These are phyloP conservation scores for Helarctos malayanus DNA, from an alignment of 2,797 vertebrate species.

Conservation along the genomic window DNA sequence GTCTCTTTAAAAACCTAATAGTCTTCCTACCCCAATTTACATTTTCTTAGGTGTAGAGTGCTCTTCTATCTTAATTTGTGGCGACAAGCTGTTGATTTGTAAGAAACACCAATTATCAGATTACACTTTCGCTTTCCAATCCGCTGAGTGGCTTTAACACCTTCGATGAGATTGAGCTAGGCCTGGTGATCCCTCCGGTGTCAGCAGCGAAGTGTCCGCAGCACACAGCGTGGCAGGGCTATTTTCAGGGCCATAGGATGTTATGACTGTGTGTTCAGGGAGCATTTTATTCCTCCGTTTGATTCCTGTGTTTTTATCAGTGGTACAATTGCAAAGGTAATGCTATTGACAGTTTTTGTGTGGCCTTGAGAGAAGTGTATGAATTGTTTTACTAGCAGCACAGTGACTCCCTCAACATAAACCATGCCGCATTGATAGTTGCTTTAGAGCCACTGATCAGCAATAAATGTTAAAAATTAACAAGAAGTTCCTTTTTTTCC, in stretches of 20 bases:
- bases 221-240: background rate
- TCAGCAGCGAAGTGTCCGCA: background rate
- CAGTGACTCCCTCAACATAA: conserved; percentile 68
- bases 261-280: conserved; percentile 64
- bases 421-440: conserved; percentile 36
- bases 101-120: conserved; percentile 75
- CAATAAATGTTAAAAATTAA: conserved; percentile 88
- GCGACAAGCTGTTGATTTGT: conserved; percentile 75
- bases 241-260: conserved; percentile 56
- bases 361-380: conserved; percentile 60
- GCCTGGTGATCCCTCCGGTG: background rate
- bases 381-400: conserved; percentile 59
- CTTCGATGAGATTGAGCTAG: conserved; percentile 29
- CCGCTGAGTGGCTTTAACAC: conserved; percentile 37
- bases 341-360: conserved; percentile 58
- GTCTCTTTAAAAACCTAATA: conserved; percentile 34
- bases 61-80: conserved; percentile 52
- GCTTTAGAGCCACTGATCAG: conserved; percentile 80
- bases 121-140: conserved; percentile 1
- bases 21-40: conserved; percentile 51
- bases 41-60: conserved; percentile 27
- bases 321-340: background rate
- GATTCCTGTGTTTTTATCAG: conserved; percentile 68
- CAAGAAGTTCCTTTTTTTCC: conserved; percentile 79
- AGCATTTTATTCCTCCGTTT: conserved; percentile 63